Evolutionary conservation across 23 tunicate species (phyloP).

Genomic region (Trididemnum miniatum): DNA sequence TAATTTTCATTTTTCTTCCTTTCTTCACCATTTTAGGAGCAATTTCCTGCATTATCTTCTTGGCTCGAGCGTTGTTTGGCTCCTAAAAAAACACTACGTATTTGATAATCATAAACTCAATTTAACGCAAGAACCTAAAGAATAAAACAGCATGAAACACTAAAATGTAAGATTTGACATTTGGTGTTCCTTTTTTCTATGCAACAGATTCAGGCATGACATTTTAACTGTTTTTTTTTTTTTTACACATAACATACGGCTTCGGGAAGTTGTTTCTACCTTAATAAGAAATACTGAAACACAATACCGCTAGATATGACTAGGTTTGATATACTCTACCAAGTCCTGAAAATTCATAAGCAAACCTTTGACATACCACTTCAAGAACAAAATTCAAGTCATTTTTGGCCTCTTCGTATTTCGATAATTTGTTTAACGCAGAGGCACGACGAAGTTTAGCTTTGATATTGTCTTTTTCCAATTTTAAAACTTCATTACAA

Average conservation of each 20-base stretch:
- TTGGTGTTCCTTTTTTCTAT: no score
- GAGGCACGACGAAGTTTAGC: conserved; percentile 85
- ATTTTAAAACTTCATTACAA: conserved; percentile 51
- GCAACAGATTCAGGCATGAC: no score
- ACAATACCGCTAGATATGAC: no score
- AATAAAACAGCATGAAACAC: not conserved
- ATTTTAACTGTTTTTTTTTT: no score
- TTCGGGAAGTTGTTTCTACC: no score
- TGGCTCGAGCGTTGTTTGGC: conserved; percentile 70
- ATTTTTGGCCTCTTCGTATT: conserved; percentile 40
- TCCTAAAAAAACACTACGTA: conserved; percentile 64
- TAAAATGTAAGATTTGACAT: not conserved
- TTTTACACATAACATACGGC: no score
- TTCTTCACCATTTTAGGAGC: conserved; percentile 22
- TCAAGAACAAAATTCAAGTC: conserved; percentile 70
- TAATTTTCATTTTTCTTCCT: conserved; percentile 75
- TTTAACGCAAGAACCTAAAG: no score
- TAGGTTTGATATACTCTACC: no score
- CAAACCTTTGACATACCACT: conserved; percentile 57
- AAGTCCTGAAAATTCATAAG: no score
- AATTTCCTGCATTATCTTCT: conserved; percentile 73
- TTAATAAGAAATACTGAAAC: no score
- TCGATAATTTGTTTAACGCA: conserved; percentile 50
- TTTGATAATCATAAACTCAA: no score
- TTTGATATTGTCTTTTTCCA: conserved; percentile 79